Percentiles rank a stretch among this genome's conserved stretches.
phyloP scores from a whole-genome alignment of 2,888 invertebrate species.

The Latrodectus hesperus region DNA sequence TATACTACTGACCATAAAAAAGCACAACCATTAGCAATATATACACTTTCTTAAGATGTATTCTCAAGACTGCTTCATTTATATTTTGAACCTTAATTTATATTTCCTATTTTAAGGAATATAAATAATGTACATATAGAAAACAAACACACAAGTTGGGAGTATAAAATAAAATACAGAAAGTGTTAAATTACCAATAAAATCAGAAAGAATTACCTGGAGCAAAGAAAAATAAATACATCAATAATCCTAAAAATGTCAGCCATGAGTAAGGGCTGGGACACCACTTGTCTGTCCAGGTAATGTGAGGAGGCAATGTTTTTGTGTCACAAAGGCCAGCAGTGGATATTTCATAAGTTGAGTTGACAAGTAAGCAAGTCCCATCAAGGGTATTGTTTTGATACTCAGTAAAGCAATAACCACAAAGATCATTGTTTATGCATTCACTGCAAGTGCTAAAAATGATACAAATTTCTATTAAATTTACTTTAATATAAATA shows the following conservation, averaged over 20 bases:
- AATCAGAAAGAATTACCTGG: constrained; percentile 73
- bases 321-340: constrained; percentile 73
- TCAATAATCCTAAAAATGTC: constrained; percentile 75
- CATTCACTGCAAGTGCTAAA: constrained; percentile 57
- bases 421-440: constrained; percentile 34
- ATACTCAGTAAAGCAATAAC: constrained; percentile 66
- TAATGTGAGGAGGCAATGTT: constrained; percentile 38
- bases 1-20: too few relatives aligned
- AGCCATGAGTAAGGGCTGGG: constrained; percentile 76
- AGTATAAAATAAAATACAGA: too few relatives aligned
- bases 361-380: constrained; percentile 73
- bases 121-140: too few relatives aligned
- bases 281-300: constrained; percentile 76
- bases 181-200: too few relatives aligned
- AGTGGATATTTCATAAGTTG: constrained; percentile 73
- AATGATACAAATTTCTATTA: not conserved
- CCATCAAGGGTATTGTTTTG: constrained; percentile 72
- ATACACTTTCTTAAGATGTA: too few relatives aligned
- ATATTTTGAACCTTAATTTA: too few relatives aligned
- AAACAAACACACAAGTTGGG: too few relatives aligned
- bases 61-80: too few relatives aligned
- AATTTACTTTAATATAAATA: not conserved
- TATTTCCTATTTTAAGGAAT: too few relatives aligned
- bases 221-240: constrained; percentile 77
- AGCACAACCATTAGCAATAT: too few relatives aligned